phyloP scores from a whole-genome alignment of 2,113 vertebrate genomes.

The Salvelinus namaycush region DNA sequence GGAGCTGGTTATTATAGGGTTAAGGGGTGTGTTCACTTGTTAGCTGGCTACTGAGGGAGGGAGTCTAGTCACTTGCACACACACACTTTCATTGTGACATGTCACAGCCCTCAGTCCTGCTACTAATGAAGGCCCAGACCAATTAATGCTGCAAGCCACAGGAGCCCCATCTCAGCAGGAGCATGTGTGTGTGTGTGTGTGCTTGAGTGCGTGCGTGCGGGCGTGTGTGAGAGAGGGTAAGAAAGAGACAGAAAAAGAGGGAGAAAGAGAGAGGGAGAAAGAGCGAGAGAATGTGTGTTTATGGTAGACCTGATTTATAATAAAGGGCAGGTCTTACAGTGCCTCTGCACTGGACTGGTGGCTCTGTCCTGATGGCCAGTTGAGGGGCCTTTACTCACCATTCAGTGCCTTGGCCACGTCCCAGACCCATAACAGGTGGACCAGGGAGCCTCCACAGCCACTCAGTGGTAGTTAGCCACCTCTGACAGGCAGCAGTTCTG shows the following conservation, averaged over 20 bases:
- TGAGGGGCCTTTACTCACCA: conserved; percentile 49
- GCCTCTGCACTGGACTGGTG: conserved; percentile 49
- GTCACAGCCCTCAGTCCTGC: conserved; percentile 32
- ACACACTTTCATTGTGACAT: conserved; percentile 29
- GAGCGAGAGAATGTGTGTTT: conserved; percentile 3
- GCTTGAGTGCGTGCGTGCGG: conserved; percentile 9
- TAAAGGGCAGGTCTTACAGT: conserved; percentile 44
- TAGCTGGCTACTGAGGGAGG: conserved; percentile 1
- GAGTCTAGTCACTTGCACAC: neutral
- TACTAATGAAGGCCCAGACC: conserved; percentile 58
- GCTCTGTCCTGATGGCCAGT: conserved; percentile 62
- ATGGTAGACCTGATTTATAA: conserved; percentile 52
- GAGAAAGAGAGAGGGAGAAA: neutral
- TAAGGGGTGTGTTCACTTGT: neutral
- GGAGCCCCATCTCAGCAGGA: conserved; percentile 32
- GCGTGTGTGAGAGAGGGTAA: neutral
- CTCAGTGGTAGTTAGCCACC: conserved; percentile 37
- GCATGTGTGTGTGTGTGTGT: conserved; percentile 13
- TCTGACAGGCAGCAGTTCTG: conserved; percentile 24
- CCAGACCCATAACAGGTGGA: conserved; percentile 53
- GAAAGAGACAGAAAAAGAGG: conserved; percentile 1
- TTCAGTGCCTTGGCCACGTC: conserved; percentile 50
- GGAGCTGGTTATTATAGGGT: conserved; percentile 12
- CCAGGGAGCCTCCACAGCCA: conserved; percentile 43
- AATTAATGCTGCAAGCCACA: conserved; percentile 39